Conservation (phyloP, 35 echinoderm and acorn worm species). For the Heliocidaris erythrogramma region DNA sequence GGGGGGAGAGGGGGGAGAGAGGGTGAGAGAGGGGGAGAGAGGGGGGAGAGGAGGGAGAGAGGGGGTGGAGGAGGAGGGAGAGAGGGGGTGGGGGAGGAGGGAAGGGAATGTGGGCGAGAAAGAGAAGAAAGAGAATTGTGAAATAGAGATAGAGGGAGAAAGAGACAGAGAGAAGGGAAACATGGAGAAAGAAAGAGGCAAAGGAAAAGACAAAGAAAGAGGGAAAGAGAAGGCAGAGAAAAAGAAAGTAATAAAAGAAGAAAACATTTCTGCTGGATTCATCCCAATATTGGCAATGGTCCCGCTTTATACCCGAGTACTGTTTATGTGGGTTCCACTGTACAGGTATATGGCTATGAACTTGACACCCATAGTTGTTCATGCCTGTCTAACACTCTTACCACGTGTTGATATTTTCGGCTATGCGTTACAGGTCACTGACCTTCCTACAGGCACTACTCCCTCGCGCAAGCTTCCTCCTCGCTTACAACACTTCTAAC, state of each 20-base stretch:
- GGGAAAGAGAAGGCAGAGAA: too few relatives aligned
- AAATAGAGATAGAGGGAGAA: not conserved
- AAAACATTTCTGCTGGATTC: not conserved
- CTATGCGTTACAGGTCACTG: conserved; percentile 6
- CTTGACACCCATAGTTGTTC: not conserved
- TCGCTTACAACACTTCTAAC: not conserved
- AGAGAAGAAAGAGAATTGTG: too few relatives aligned
- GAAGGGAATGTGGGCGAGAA: too few relatives aligned
- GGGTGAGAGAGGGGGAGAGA: not conserved
- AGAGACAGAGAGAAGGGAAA: not conserved
- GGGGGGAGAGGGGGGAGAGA: not conserved
- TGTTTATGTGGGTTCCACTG: not conserved
- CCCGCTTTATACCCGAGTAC: not conserved
- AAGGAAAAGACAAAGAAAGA: too few relatives aligned
- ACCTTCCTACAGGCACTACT: conserved; percentile 11
- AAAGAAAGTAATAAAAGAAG: too few relatives aligned
- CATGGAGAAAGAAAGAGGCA: not conserved
- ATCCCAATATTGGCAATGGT: not conserved
- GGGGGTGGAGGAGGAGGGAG: not conserved
- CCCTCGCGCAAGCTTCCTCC: not conserved
- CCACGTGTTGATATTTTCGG: not conserved
- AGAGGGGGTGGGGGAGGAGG: not conserved
- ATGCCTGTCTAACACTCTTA: not conserved
- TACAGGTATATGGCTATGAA: not conserved
- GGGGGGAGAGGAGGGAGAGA: not conserved